phyloP scores from a whole-genome alignment of 2,797 vertebrate species.

The Crocodylus rhombifer region DNA sequence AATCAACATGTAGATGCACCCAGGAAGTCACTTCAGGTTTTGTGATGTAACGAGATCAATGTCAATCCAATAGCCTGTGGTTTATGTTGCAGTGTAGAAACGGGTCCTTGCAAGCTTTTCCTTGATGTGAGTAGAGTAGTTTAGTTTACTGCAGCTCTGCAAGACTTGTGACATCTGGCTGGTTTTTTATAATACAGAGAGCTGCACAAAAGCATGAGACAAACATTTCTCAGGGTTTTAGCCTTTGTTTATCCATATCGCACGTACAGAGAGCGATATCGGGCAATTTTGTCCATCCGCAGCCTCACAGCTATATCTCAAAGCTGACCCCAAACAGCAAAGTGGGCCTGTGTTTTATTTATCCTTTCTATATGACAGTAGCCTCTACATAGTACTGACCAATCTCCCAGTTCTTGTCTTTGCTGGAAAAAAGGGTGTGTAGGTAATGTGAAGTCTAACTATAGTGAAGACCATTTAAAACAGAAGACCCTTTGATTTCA shows the following conservation, averaged over 20 bases:
- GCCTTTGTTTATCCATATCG: background rate
- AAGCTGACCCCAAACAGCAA: background rate
- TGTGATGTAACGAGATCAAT: background rate
- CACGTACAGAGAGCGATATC: background rate
- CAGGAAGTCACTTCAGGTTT: background rate
- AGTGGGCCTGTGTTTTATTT: background rate
- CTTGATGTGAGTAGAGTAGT: background rate
- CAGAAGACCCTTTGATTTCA: background rate
- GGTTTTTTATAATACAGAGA: background rate
- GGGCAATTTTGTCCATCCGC: background rate
- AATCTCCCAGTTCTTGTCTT: background rate
- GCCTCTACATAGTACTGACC: background rate
- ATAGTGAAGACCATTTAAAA: background rate
- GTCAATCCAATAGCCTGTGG: background rate
- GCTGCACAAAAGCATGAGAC: background rate
- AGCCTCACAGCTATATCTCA: background rate
- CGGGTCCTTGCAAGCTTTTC: background rate
- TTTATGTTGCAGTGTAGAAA: background rate
- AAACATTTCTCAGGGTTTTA: background rate
- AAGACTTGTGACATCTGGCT: background rate
- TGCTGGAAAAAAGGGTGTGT: background rate
- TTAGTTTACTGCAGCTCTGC: background rate
- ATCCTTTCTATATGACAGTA: background rate
- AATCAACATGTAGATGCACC: too few species aligned
- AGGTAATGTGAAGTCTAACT: background rate